phyloP scores from a whole-genome alignment of 23 tunicate genomes.

The Oikopleura dioica region DNA sequence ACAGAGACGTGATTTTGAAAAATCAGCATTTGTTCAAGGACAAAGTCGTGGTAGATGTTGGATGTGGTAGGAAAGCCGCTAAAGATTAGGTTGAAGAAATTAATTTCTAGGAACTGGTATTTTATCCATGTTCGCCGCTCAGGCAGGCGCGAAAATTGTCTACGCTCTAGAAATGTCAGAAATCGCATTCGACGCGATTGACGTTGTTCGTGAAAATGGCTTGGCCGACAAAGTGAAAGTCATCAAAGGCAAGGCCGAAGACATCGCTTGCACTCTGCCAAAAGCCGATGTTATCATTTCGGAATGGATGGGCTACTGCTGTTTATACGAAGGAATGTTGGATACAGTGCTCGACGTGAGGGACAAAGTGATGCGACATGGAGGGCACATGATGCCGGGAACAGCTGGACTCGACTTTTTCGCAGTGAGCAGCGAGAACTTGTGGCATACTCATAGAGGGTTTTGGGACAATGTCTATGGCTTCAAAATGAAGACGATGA shows the following conservation, averaged over 20 bases:
- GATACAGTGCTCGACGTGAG: conserved; percentile 69
- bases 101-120: conserved; percentile 38
- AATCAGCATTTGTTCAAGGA: conserved; percentile 32
- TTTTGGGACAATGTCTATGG: conserved; percentile 94
- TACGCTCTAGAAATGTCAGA: conserved; percentile 92
- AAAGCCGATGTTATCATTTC: conserved; percentile 73
- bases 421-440: conserved; percentile 29
- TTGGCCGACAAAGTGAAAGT: conserved; percentile 53
- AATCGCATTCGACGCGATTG: conserved; percentile 74
- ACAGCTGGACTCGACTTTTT: conserved; percentile 21
- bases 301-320: conserved; percentile 98
- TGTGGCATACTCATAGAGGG: conserved; percentile 19
- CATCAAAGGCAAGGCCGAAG: conserved; percentile 46
- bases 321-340: conserved; percentile 70
- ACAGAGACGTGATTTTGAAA: conserved; percentile 37
- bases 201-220: conserved; percentile 44
- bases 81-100: no score
- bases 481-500: conserved; percentile 49
- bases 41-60: conserved; percentile 82
- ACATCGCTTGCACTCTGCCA: conserved; percentile 27
- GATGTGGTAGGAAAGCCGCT: conserved; percentile 28
- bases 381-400: conserved; percentile 39
- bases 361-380: conserved; percentile 30
- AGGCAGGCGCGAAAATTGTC: conserved; percentile 80
- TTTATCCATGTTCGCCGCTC: conserved; percentile 77